Conservation (phyloP, 2,797 vertebrate species). For the Nyctalus aviator region DNA sequence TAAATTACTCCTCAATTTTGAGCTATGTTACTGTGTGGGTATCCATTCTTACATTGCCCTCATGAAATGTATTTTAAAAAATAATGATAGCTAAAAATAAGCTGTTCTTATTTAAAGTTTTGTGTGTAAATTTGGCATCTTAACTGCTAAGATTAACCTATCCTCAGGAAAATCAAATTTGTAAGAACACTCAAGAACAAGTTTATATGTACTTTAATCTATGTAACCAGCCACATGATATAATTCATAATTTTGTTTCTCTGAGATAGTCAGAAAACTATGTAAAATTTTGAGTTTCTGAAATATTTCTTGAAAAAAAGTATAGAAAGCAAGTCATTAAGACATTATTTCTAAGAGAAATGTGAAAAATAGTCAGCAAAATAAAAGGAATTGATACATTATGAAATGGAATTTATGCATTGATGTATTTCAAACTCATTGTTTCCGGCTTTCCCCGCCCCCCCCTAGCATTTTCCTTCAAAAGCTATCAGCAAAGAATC, state of each 20-base stretch:
- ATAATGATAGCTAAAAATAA: not conserved
- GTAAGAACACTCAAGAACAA: not conserved
- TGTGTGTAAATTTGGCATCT: not conserved
- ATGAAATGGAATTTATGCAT: not conserved
- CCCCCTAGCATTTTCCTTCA: not conserved
- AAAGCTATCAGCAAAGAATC: not conserved
- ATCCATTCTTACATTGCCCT: not conserved
- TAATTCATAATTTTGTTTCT: constrained; percentile 12
- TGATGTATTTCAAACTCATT: not conserved
- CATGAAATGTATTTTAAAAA: not conserved
- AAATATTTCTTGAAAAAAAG: not conserved
- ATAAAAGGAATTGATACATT: not conserved
- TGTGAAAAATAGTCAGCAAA: not conserved
- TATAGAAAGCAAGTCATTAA: not conserved
- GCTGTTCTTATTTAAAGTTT: not conserved
- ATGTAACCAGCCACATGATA: not conserved
- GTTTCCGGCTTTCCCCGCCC: not conserved
- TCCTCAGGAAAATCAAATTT: not conserved
- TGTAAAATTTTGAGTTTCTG: not conserved
- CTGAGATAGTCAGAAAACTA: not conserved
- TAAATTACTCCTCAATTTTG: not conserved
- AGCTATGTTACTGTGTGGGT: not conserved
- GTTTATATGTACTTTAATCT: not conserved
- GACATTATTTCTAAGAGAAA: constrained; percentile 4
- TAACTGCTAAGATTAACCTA: not conserved